Percentiles rank a stretch among this genome's conserved stretches.
These are phyloP conservation scores for Exephanes ischioxanthus DNA, from an alignment of 2,888 invertebrate species.

Conservation along the genomic window DNA sequence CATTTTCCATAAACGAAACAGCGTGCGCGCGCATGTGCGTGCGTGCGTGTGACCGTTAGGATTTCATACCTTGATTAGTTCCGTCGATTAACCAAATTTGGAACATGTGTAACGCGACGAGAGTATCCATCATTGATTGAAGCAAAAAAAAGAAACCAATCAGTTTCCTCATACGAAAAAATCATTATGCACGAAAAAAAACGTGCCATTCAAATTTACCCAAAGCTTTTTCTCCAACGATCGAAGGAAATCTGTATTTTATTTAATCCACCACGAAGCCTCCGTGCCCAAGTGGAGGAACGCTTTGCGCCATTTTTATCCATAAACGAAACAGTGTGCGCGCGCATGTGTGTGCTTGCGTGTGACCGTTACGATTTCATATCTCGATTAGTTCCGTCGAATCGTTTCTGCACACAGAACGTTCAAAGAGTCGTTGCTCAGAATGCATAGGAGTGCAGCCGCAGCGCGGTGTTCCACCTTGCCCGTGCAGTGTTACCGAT, in stretches of 20 bases:
- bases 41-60: too few relatives aligned
- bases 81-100: constrained; percentile 62
- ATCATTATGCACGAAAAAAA: neutral
- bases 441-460: constrained; percentile 6
- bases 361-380: constrained; percentile 57
- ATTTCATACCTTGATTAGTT: too few relatives aligned
- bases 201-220: neutral
- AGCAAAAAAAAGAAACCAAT: constrained; percentile 39
- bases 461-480: constrained; percentile 26
- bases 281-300: neutral
- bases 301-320: neutral
- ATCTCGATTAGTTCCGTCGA: constrained; percentile 55
- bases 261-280: neutral
- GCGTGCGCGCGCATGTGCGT: too few relatives aligned
- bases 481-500: constrained; percentile 28
- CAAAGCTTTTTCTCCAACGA: neutral
- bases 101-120: constrained; percentile 46
- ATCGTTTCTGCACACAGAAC: constrained; percentile 56
- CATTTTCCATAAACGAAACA: neutral
- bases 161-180: constrained; percentile 51
- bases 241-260: neutral
- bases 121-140: constrained; percentile 23
- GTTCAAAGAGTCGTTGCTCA: constrained; percentile 38
- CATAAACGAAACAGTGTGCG: neutral
- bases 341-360: neutral